Base-by-base conservation (phyloP, 2,888 invertebrate genomes). In the Plusia festucae region DNA sequence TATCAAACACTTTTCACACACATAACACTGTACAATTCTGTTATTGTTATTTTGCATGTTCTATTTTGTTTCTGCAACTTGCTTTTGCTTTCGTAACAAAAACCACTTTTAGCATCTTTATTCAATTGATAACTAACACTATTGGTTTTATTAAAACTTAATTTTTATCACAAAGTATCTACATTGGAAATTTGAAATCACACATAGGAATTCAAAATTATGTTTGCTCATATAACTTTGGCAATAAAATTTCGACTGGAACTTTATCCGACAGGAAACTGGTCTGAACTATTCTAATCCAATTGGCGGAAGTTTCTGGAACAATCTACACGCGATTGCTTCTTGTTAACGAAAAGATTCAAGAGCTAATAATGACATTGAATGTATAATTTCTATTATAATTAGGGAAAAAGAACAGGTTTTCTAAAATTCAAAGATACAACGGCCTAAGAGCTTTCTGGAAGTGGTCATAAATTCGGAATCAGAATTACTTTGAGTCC, bases 1-100 rank as follows among this genome's bases (percentile, higher is more conserved):
- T 52, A 34, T 22, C 6, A 32, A 15, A 30, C 44, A 40, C 34
- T n/a, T 44, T 46, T 18, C 27, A 60, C 55, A 78, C 76, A 73
- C 70, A 73, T 32, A 27, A 70, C 69, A 73, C 65, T 18, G 60
- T 71, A 60, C 73, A 49, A 59, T 64, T 71, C 71, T 79, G 34
- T 81, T 84, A 70, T 67, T 63, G 70, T 83, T 85, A 77, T 66
- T 85, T 89, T 82, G 90, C 91, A 90, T 85, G 83, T 87, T 82
- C 76, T 76, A 30, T 66, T 75, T 68, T 79, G 86, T 85, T 86
- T 87, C 76, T 81, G 79, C 81, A 70, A 56, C 34, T 79, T 53
- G 88, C 90, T 90, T 89, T 84, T 84, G 88, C 90, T 86, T 88
- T 84, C 70, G 68, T 72, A 59, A 30, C 59, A 60, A 65, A n/a